Evolutionary conservation across 2,888 invertebrate genomes (phyloP).

Genomic region (Balanococcus diminutus): DNA sequence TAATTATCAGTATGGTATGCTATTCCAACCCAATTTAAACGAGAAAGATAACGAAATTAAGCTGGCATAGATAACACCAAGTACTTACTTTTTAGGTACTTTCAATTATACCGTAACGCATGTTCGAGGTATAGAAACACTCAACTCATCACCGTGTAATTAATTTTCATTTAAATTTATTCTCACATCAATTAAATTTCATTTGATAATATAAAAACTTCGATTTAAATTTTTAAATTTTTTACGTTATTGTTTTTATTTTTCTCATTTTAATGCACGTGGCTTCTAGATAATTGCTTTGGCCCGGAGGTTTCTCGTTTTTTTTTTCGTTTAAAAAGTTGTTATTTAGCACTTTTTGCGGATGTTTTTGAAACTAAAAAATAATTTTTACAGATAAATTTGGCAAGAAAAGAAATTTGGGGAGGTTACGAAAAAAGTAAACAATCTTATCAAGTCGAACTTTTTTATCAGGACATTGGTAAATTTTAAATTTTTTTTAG

Average conservation of each 20-base stretch:
- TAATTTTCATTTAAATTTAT: not conserved
- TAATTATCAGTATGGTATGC: slow-evolving; percentile 34
- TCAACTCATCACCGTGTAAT: slow-evolving; percentile 7
- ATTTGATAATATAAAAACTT: not conserved
- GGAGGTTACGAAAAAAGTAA: not conserved
- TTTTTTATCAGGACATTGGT: no score
- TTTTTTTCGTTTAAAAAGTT: not conserved
- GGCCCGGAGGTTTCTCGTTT: not conserved
- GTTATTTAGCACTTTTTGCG: not conserved
- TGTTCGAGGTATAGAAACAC: not conserved
- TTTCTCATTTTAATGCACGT: not conserved
- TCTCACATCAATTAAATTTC: not conserved
- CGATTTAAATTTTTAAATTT: not conserved
- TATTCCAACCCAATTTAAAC: slow-evolving; percentile 30
- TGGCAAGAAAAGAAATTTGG: not conserved
- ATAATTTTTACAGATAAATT: no score
- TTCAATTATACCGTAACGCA: not conserved
- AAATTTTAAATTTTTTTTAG: not conserved
- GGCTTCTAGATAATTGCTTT: not conserved
- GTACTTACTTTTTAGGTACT: slow-evolving; percentile 13
- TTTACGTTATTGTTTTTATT: not conserved
- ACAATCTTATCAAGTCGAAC: not conserved
- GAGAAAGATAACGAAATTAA: slow-evolving; percentile 5
- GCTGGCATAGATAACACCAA: slow-evolving; percentile 10
- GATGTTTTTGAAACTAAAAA: not conserved